Evolutionary conservation across 2,113 vertebrate genomes (phyloP), one percentile per base, ranked within the genome.

Genomic region (Ochotona curzoniae): DNA sequence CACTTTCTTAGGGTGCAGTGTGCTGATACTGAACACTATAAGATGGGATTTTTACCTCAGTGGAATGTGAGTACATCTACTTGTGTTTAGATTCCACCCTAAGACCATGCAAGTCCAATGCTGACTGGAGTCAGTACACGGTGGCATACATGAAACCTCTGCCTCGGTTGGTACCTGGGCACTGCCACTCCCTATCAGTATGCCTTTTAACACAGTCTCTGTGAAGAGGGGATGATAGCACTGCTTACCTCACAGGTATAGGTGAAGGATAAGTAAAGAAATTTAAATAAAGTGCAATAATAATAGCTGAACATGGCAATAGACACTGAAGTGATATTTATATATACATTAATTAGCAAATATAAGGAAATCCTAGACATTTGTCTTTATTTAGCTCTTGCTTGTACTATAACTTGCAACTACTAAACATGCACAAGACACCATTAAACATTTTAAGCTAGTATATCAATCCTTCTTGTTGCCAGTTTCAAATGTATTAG

Each of bases 401-500:
- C 47, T 44, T 11, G 35, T 8, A 5, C 3, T 64, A 1, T 32
- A 88, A 30, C n/a, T 38, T 71, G 14, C 6, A 7, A 64, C 25
- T 21, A 44, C 51, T 60, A 66, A 49, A 86, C 88, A 30, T 67
- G 3, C 13, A 23, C n/a, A 28, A 13, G 26, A 81, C 61, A 60
- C 17, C 30, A 28, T 54, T 90, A 51, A 63, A 66, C 26, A 81
- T 51, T 87, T 95, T 47, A 78, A 32, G 44, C 90, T 91, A 82
- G 30, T 35, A 70, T 32, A 64, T 44, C 5, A 26, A 14, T 54
- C 26, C 25, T 15, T 86, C 93, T 71, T 89, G 26, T 83, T 78
- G 15, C 35, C 38, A 15, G 32, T 87, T 82, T 83, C 38, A 38
- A 64, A 17, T 64, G 23, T 85, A 17, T 70, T n/a, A 11, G 61